Evolutionary conservation across 1,140 invertebrate species (phyloP).

Genomic region (Onthophagus taurus): DNA sequence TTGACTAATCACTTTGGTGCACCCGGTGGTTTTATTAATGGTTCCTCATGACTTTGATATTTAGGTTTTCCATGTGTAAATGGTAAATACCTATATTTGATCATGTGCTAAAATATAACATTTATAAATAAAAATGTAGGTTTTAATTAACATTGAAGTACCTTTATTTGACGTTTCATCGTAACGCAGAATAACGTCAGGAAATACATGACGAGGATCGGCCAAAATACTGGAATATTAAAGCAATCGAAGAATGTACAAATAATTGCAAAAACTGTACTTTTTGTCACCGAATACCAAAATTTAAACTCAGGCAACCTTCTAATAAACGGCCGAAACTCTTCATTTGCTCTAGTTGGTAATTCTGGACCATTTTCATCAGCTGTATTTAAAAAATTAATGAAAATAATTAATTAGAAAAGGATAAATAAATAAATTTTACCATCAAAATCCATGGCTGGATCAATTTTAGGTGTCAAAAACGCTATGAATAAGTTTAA

Average conservation of each 20-base stretch:
- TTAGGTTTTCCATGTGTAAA: conserved; percentile 96
- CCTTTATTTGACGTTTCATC: conserved; percentile 99
- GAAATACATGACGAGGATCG: conserved; percentile 99
- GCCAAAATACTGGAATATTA: conserved; percentile 99
- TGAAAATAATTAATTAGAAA: conserved; percentile 98
- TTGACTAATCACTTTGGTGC: conserved; percentile 43
- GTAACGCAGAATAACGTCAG: conserved; percentile 96
- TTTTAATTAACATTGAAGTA: no score
- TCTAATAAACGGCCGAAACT: conserved; percentile 97
- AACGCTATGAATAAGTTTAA: conserved; percentile 99
- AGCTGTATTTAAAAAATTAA: conserved; percentile 81
- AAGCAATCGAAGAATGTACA: conserved; percentile 98
- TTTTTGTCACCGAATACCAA: conserved; percentile 95
- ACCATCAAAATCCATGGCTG: conserved; percentile 88
- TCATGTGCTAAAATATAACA: conserved; percentile 98
- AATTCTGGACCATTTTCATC: conserved; percentile 81
- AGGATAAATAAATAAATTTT: conserved; percentile 97
- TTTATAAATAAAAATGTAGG: no score
- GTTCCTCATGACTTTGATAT: conserved; percentile 62
- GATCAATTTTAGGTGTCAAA: conserved; percentile 98
- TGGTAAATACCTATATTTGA: conserved; percentile 96
- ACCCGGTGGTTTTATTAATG: conserved; percentile 48
- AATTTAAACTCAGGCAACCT: conserved; percentile 99
- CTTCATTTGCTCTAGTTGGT: conserved; percentile 90
- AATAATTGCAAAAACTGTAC: conserved; percentile 81